These are phyloP conservation scores for Macaria notata DNA, from an alignment of 2,888 invertebrate species.

Conservation along the genomic window DNA sequence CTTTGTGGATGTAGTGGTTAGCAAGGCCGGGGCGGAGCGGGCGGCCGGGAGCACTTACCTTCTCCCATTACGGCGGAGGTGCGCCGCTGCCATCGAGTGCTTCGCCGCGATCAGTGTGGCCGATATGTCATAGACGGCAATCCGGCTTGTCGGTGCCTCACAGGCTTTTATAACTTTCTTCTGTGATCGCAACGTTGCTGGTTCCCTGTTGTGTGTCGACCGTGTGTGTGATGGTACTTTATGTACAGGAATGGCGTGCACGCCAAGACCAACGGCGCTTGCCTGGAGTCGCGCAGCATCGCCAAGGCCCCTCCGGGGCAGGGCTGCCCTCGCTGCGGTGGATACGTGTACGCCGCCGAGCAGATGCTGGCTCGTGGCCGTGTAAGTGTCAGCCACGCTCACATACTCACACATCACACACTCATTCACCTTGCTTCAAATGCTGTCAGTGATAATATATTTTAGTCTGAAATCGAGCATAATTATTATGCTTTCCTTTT, in stretches of 20 bases:
- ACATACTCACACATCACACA: no score
- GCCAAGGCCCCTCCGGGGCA: conserved; percentile 92
- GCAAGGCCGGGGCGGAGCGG: conserved; percentile 75
- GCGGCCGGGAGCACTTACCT: conserved; percentile 81
- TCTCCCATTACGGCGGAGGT: conserved; percentile 83
- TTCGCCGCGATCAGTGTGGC: conserved; percentile 72
- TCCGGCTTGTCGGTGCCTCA: conserved; percentile 60
- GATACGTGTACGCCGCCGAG: conserved; percentile 94
- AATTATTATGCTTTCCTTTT: no score
- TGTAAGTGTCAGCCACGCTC: conserved; percentile 80
- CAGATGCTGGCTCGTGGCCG: conserved; percentile 95
- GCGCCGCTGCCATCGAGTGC: conserved; percentile 76
- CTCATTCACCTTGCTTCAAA: conserved; percentile 5
- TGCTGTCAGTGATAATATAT: no score
- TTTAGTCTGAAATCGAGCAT: no score
- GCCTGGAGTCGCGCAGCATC: conserved; percentile 86
- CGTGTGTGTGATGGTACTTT: conserved; percentile 46
- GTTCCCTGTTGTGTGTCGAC: conserved; percentile 33
- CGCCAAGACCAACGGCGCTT: conserved; percentile 83
- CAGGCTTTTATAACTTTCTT: conserved; percentile 76
- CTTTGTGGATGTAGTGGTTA: conserved; percentile 72
- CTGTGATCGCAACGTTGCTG: conserved; percentile 70
- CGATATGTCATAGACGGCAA: conserved; percentile 62
- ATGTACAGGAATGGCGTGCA: conserved; percentile 67
- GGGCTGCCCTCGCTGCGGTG: conserved; percentile 94